phyloP scores from a whole-genome alignment of 2,113 vertebrate species.

The Syngnathus floridae region DNA sequence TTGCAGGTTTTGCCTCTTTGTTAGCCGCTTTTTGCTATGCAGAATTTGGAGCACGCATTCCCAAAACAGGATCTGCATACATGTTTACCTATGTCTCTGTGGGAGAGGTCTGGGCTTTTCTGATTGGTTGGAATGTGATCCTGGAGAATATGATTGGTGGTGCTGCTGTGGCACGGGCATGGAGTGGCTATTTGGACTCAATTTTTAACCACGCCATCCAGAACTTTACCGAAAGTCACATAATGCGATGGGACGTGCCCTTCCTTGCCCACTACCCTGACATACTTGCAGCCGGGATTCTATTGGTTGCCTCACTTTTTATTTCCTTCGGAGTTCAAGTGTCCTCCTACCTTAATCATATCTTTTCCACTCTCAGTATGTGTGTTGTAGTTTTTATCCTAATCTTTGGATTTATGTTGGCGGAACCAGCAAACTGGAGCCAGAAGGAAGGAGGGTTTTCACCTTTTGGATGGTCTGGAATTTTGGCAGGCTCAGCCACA shows the following conservation, averaged over 20 bases:
- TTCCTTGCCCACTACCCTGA: slow-evolving; percentile 88
- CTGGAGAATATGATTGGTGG: slow-evolving; percentile 93
- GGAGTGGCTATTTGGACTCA: slow-evolving; percentile 92
- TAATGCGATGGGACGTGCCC: slow-evolving; percentile 82
- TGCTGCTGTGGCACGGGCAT: slow-evolving; percentile 86
- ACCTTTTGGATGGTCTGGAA: slow-evolving; percentile 83
- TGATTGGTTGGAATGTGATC: slow-evolving; percentile 94
- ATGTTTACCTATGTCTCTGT: slow-evolving; percentile 95
- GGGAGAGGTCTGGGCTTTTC: slow-evolving; percentile 95
- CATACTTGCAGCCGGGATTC: slow-evolving; percentile 79
- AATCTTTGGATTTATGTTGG: slow-evolving; percentile 83
- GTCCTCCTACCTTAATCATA: slow-evolving; percentile 92
- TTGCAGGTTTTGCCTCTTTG: slow-evolving; percentile 84
- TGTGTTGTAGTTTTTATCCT: slow-evolving; percentile 81
- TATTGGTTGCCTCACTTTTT: slow-evolving; percentile 81
- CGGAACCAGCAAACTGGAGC: slow-evolving; percentile 85
- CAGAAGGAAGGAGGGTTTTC: slow-evolving; percentile 83
- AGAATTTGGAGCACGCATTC: slow-evolving; percentile 89
- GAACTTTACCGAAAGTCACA: slow-evolving; percentile 83
- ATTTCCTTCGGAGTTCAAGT: slow-evolving; percentile 90
- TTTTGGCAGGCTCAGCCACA: slow-evolving; percentile 88
- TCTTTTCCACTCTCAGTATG: slow-evolving; percentile 84
- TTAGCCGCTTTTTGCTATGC: slow-evolving; percentile 93
- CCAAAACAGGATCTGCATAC: slow-evolving; percentile 91
- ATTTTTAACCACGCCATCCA: slow-evolving; percentile 89